These are phyloP conservation scores for Steromphala cineraria DNA, from an alignment of 2,888 invertebrate species.

Conservation along the genomic window DNA sequence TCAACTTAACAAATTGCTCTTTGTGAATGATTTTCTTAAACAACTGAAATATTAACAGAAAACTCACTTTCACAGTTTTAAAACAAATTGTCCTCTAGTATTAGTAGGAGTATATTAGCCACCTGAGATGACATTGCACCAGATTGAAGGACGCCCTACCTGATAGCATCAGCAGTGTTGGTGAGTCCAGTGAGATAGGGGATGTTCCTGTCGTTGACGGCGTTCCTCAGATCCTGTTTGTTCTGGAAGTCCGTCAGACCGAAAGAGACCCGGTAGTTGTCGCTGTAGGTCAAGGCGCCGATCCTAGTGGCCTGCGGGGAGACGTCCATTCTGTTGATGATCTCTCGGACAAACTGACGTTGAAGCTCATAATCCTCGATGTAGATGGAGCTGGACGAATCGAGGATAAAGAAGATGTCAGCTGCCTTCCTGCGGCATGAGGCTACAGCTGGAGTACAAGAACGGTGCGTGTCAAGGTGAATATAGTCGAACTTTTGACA, in stretches of 20 bases:
- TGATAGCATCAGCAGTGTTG: conserved; percentile 42
- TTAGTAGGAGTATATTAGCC: no score
- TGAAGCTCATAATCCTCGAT: conserved; percentile 61
- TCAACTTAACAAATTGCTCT: no score
- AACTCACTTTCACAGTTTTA: no score
- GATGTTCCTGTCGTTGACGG: conserved; percentile 34
- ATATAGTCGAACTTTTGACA: no score
- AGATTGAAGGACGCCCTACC: conserved; percentile 14
- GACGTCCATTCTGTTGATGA: conserved; percentile 62
- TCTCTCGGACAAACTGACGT: conserved; percentile 55
- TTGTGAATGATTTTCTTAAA: no score
- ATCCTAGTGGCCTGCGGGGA: conserved; percentile 54
- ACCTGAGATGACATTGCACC: no score
- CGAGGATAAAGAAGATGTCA: conserved; percentile 59
- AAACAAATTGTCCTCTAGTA: no score
- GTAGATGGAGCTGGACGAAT: conserved; percentile 67
- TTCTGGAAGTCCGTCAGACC: conserved; percentile 40
- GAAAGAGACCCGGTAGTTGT: conserved; percentile 42
- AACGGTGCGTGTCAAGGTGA: no score
- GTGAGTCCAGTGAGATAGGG: conserved; percentile 45
- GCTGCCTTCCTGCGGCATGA: conserved; percentile 58
- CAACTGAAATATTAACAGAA: no score
- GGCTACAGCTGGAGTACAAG: conserved; percentile 24
- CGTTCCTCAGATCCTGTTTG: conserved; percentile 40
- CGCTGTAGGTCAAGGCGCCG: conserved; percentile 61